Evolutionary conservation across 2,888 invertebrate genomes (phyloP).

Genomic region (Chelonus formosanus): DNA sequence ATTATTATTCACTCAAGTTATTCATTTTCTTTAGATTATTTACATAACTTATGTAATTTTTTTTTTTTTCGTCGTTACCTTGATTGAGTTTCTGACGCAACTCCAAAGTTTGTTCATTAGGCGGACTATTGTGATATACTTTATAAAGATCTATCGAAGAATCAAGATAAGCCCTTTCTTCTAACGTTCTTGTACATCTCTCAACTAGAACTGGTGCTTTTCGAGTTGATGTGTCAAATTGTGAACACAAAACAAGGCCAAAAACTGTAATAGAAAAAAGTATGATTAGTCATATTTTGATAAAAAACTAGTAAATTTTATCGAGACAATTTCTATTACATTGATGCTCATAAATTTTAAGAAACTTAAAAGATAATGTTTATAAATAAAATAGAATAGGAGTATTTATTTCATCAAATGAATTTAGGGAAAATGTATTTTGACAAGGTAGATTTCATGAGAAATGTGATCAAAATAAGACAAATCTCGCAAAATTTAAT

Average conservation of each 20-base stretch:
- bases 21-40: not conserved
- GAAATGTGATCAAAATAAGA: too few species aligned
- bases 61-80: slow-evolving; percentile 49
- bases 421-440: too few species aligned
- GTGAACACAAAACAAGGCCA: slow-evolving; percentile 72
- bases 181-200: slow-evolving; percentile 71
- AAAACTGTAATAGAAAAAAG: slow-evolving; percentile 65
- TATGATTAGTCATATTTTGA: slow-evolving; percentile 2
- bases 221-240: slow-evolving; percentile 69
- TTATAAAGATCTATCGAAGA: slow-evolving; percentile 72
- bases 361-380: too few species aligned
- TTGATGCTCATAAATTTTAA: too few species aligned
- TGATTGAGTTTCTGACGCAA: slow-evolving; percentile 68
- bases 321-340: too few species aligned
- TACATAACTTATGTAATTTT: not conserved
- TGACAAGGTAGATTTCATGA: too few species aligned
- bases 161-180: slow-evolving; percentile 68
- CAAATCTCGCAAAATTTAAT: too few species aligned
- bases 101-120: slow-evolving; percentile 70
- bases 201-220: slow-evolving; percentile 72
- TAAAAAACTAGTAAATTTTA: not conserved
- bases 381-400: too few species aligned
- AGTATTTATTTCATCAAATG: too few species aligned
- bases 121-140: slow-evolving; percentile 72
- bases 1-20: too few species aligned